Evolutionary conservation across 2,888 invertebrate genomes (phyloP).

Genomic region (Sarcophaga caerulescens): DNA sequence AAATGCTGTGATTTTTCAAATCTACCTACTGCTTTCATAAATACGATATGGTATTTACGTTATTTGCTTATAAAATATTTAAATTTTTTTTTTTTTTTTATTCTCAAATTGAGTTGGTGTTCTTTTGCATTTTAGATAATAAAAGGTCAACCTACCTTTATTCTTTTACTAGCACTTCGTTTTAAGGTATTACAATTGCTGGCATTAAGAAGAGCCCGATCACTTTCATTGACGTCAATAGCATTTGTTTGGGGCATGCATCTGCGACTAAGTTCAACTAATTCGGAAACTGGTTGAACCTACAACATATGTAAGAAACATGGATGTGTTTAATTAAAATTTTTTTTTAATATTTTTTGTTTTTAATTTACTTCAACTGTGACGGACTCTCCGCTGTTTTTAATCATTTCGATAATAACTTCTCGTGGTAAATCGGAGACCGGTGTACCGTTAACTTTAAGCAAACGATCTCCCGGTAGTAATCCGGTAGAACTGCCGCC

Average conservation of each 20-base stretch:
- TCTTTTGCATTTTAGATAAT: neutral
- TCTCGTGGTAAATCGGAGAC: slow-evolving; percentile 94
- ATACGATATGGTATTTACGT: too few species aligned
- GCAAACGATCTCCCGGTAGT: slow-evolving; percentile 95
- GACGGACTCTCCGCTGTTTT: slow-evolving; percentile 91
- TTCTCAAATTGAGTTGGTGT: too few species aligned
- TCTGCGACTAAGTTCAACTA: slow-evolving; percentile 93
- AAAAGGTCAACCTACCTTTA: slow-evolving; percentile 82
- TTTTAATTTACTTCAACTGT: slow-evolving; percentile 88
- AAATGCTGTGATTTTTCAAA: too few species aligned
- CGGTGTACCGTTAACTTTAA: slow-evolving; percentile 93
- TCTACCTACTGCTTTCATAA: too few species aligned
- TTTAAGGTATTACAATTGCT: slow-evolving; percentile 88
- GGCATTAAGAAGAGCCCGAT: slow-evolving; percentile 75
- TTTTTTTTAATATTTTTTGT: neutral
- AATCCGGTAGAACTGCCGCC: slow-evolving; percentile 90
- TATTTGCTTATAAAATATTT: too few species aligned
- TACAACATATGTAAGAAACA: slow-evolving; percentile 76
- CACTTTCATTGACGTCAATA: slow-evolving; percentile 75
- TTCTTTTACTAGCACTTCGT: slow-evolving; percentile 90
- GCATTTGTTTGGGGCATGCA: slow-evolving; percentile 81
- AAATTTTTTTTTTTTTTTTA: too few species aligned
- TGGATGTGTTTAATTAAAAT: neutral
- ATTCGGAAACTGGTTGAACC: slow-evolving; percentile 97
- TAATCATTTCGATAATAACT: slow-evolving; percentile 96